These are phyloP conservation scores for Acrocephalus kingi DNA, from an alignment of 2,113 vertebrate species.

Conservation along the genomic window DNA sequence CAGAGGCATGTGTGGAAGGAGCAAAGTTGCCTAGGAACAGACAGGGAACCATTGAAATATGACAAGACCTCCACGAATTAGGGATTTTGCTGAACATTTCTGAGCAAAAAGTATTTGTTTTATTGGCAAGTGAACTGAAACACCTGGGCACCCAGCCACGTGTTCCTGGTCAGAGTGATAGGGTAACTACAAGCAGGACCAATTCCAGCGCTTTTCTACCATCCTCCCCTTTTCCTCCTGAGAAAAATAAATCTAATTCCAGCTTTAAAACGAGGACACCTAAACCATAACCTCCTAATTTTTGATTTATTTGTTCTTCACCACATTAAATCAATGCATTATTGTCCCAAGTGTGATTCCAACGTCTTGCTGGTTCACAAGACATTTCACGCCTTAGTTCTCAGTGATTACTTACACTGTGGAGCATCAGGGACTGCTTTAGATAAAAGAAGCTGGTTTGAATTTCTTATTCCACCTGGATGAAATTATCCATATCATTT, in stretches of 20 bases:
- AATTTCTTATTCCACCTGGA: neutral
- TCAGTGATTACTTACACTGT: neutral
- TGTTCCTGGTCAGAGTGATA: neutral
- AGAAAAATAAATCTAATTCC: neutral
- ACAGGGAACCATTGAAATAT: neutral
- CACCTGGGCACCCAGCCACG: neutral
- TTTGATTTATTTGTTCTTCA: neutral
- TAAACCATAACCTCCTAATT: neutral
- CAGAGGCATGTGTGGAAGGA: neutral
- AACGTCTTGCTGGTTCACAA: neutral
- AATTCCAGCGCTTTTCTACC: neutral
- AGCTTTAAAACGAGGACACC: neutral
- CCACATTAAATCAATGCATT: neutral
- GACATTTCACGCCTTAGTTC: neutral
- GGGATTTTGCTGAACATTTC: neutral
- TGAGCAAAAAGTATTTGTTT: neutral
- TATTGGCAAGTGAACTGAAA: neutral
- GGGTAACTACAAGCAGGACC: neutral
- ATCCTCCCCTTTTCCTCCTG: neutral
- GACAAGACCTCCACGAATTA: neutral
- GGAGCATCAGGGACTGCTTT: neutral
- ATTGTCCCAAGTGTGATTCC: neutral
- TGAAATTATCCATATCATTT: neutral
- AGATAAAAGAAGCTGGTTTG: neutral
- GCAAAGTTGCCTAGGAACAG: neutral